These are phyloP conservation scores for Progne subis DNA, from an alignment of 2,113 vertebrate species.

Conservation along the genomic window DNA sequence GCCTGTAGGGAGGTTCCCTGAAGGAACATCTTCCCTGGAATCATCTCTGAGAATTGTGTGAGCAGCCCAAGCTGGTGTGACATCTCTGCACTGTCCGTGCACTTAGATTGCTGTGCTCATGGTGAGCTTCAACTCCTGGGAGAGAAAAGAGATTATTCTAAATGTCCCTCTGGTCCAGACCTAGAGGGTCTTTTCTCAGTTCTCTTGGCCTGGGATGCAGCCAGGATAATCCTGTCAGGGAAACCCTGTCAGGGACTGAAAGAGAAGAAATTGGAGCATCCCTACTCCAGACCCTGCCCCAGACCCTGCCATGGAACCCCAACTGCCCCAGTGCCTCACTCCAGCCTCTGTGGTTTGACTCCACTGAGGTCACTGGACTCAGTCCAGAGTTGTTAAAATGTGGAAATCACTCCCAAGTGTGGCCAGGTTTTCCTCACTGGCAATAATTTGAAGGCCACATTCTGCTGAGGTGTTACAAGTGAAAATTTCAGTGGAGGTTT, in stretches of 20 bases:
- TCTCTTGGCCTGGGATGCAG: neutral
- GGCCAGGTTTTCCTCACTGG: neutral
- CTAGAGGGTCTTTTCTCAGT: neutral
- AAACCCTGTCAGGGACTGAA: neutral
- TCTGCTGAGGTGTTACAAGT: neutral
- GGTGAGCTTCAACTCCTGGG: neutral
- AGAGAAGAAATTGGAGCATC: neutral
- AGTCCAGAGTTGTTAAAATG: neutral
- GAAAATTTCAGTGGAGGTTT: neutral
- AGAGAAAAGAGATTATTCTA: neutral
- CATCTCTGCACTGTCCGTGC: fast-evolving
- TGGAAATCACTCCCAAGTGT: neutral
- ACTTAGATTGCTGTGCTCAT: neutral
- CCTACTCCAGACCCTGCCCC: neutral
- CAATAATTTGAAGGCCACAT: neutral
- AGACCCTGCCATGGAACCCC: neutral
- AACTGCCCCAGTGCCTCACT: neutral
- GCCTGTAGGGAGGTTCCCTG: neutral
- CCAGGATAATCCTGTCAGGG: neutral
- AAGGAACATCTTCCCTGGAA: neutral
- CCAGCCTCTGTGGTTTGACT: neutral
- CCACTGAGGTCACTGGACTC: neutral
- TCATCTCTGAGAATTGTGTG: fast-evolving
- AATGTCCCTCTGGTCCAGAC: neutral
- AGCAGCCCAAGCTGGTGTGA: neutral